phyloP scores from a whole-genome alignment of 2,888 invertebrate species.

The Ophion ellenae region DNA sequence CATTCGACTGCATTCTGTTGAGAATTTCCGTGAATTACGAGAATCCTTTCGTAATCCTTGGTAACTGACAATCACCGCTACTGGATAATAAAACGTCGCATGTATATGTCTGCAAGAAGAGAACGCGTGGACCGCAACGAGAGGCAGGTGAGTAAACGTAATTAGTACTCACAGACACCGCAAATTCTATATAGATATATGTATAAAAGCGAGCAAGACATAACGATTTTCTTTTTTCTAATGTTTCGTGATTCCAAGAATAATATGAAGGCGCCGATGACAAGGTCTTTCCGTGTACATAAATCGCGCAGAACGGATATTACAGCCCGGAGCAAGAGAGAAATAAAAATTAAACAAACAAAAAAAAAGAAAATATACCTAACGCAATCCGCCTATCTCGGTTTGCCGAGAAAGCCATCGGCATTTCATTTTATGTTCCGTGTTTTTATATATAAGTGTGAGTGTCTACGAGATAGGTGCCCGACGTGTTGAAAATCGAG shows the following conservation, averaged over 20 bases:
- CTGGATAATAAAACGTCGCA: slow-evolving; percentile 24
- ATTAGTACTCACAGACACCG: slow-evolving; percentile 29
- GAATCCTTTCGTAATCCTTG: slow-evolving; percentile 27
- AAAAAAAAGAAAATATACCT: slow-evolving; percentile 1
- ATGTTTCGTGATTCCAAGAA: slow-evolving; percentile 51
- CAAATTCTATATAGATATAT: slow-evolving; percentile 6
- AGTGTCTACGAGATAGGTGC: background rate
- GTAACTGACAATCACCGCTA: slow-evolving; percentile 23
- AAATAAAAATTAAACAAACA: slow-evolving; percentile 23
- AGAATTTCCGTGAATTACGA: background rate
- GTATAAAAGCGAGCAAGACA: slow-evolving; percentile 16
- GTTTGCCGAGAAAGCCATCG: slow-evolving; percentile 18
- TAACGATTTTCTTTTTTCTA: slow-evolving; percentile 53
- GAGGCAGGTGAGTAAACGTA: slow-evolving; percentile 41
- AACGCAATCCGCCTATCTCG: background rate
- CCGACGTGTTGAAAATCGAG: slow-evolving; percentile 40
- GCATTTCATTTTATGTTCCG: slow-evolving; percentile 20
- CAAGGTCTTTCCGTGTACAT: slow-evolving; percentile 59
- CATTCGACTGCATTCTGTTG: too few relatives aligned
- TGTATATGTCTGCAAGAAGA: background rate
- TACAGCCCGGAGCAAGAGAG: slow-evolving; percentile 46
- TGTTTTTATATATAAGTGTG: slow-evolving; percentile 4
- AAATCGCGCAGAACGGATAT: slow-evolving; percentile 49
- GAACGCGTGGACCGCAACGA: slow-evolving; percentile 11
- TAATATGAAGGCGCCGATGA: slow-evolving; percentile 62